Conservation (phyloP, 2,113 vertebrate species). For the Leptodactylus fuscus region DNA sequence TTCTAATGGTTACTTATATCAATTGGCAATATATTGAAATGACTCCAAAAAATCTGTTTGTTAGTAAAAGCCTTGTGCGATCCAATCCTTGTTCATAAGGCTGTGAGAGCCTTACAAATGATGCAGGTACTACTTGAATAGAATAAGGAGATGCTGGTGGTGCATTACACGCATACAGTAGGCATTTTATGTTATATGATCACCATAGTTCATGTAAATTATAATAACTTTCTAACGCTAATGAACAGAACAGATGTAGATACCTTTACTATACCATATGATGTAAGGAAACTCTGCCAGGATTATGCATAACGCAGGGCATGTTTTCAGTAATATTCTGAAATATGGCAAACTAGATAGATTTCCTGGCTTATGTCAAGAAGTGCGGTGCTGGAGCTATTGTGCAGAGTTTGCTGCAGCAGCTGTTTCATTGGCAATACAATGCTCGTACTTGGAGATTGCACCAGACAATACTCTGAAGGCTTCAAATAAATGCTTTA, state of each 20-base stretch:
- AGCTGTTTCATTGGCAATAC: slow-evolving; percentile 45
- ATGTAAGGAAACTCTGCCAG: slow-evolving; percentile 6
- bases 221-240: background rate
- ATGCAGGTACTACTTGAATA: background rate
- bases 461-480: slow-evolving; percentile 20
- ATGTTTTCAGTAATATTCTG: slow-evolving; percentile 37
- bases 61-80: background rate
- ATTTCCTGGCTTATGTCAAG: slow-evolving; percentile 14
- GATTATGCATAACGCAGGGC: slow-evolving; percentile 15
- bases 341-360: slow-evolving; percentile 26
- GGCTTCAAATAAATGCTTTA: background rate
- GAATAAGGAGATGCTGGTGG: background rate
- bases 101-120: background rate
- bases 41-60: slow-evolving; percentile 8
- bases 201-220: background rate
- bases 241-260: slow-evolving; percentile 41
- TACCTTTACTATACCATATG: slow-evolving; percentile 41
- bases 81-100: background rate
- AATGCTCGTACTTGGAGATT: background rate
- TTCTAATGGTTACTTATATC: slow-evolving; percentile 5
- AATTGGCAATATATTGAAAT: slow-evolving; percentile 43
- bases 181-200: background rate
- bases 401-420: slow-evolving; percentile 19
- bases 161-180: background rate
- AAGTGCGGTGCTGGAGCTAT: slow-evolving; percentile 10